Conservation (phyloP, 2,113 vertebrate genomes). For the Condylura cristata region DNA sequence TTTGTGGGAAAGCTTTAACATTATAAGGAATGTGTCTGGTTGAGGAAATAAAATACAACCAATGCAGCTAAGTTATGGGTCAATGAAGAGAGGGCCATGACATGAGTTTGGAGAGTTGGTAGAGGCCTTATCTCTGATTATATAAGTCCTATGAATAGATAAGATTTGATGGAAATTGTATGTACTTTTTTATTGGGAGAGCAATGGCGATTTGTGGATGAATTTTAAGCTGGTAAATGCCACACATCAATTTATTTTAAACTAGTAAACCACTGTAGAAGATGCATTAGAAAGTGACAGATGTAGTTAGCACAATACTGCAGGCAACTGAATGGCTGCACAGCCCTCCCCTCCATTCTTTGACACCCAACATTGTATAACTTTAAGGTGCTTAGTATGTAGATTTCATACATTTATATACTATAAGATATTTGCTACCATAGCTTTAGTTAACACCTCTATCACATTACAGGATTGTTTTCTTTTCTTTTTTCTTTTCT, state of each 20-base stretch:
- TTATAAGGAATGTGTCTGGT: neutral
- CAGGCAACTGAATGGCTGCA: neutral
- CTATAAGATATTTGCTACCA: neutral
- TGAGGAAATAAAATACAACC: neutral
- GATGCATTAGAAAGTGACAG: neutral
- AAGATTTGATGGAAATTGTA: neutral
- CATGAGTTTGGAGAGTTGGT: neutral
- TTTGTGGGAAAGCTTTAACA: neutral
- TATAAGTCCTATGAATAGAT: neutral
- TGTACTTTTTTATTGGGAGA: neutral
- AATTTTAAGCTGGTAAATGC: neutral
- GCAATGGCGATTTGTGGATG: neutral
- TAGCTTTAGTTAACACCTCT: neutral
- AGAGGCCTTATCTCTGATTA: neutral
- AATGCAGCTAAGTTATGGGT: neutral
- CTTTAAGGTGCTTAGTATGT: neutral
- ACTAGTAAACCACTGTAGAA: neutral
- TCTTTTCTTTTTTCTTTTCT: neutral
- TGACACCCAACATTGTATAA: neutral
- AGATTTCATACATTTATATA: neutral
- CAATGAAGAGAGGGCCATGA: neutral
- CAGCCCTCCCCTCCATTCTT: neutral
- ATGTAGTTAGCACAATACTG: neutral
- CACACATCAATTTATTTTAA: neutral
- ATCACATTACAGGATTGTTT: neutral